A percentile compares a stretch with the other conserved stretches of the same genome.
Conservation (phyloP, 2,888 invertebrate genomes). For the Caenorhabditis angaria region DNA sequence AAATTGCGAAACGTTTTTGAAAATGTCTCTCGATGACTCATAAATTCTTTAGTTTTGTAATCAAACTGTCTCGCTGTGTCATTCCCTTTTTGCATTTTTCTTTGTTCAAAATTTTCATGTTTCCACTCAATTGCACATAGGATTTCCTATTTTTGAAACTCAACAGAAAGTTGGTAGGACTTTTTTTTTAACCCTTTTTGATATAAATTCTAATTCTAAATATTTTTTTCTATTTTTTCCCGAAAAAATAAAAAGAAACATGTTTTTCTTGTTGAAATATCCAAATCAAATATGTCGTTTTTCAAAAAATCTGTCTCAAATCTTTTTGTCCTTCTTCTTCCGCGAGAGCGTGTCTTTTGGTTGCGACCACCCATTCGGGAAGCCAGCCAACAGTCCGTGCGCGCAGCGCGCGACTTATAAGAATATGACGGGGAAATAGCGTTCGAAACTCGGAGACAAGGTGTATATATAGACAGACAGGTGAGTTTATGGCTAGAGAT, state of each 20-base stretch:
- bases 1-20: constrained; percentile 1
- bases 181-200: no score
- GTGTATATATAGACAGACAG: constrained; percentile 1
- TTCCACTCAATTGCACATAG: constrained; percentile 2
- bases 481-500: constrained; percentile 4
- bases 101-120: neutral
- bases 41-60: neutral
- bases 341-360: neutral
- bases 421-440: neutral
- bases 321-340: neutral
- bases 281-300: neutral
- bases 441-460: neutral
- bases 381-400: neutral
- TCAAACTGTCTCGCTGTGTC: neutral
- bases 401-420: neutral
- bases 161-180: no score
- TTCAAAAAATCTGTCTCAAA: neutral
- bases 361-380: neutral
- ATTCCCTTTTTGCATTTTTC: neutral
- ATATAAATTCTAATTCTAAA: no score
- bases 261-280: neutral
- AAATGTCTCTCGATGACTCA: neutral
- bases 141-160: no score
- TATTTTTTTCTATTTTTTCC: no score
- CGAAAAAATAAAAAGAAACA: neutral